Conservation (phyloP, 2,797 vertebrate genomes). For the Okamejei kenojei region DNA sequence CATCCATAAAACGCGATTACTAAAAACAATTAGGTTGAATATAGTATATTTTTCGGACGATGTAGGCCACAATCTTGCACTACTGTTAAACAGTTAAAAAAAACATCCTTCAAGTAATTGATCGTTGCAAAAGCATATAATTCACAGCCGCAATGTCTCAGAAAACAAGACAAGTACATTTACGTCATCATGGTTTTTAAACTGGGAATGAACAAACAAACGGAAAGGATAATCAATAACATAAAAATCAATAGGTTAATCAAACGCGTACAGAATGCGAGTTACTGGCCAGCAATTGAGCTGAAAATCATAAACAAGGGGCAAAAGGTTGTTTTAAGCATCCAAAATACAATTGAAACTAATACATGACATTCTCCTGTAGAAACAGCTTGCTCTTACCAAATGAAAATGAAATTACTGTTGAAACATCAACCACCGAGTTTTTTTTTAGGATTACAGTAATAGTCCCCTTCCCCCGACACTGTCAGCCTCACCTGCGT, state of each 20-base stretch:
- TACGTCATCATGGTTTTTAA: constrained; percentile 19
- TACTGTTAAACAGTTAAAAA: not conserved
- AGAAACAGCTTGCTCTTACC: not conserved
- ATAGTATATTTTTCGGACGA: not conserved
- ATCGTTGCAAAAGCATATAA: not conserved
- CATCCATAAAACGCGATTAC: no score
- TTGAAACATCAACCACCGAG: not conserved
- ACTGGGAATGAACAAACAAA: constrained; percentile 3
- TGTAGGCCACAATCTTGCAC: not conserved
- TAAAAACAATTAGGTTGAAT: not conserved
- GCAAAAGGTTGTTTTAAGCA: not conserved
- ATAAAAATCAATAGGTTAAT: not conserved
- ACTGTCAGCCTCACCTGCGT: not conserved
- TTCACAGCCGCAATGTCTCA: no score
- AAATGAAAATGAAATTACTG: not conserved
- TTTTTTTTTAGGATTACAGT: no score
- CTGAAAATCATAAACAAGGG: not conserved
- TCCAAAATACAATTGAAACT: not conserved
- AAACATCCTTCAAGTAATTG: not conserved
- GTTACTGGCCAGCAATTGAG: not conserved
- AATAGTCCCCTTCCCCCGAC: no score
- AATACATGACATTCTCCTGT: not conserved
- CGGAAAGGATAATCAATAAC: not conserved
- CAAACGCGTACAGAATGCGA: not conserved
- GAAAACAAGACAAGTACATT: not conserved